These are phyloP conservation scores for Spea multiplicata DNA, from an alignment of 2,113 vertebrate genomes.

Conservation along the genomic window DNA sequence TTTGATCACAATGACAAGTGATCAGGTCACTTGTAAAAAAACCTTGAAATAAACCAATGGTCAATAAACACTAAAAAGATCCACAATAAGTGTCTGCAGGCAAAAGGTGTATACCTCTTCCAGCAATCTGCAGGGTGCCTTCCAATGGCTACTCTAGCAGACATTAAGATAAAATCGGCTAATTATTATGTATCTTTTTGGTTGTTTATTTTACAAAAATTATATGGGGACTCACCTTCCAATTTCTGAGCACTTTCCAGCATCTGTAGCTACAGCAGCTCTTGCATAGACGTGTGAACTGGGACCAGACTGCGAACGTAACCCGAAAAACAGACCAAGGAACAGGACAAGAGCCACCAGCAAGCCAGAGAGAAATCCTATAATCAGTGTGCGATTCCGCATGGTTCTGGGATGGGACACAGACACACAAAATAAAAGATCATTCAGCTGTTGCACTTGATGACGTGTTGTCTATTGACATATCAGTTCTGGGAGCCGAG, in stretches of 20 bases:
- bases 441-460: too few species aligned
- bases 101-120: too few species aligned
- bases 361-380: constrained; percentile 52
- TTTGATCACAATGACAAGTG: too few species aligned
- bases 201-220: background rate
- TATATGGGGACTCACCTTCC: constrained; percentile 72
- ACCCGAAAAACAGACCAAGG: constrained; percentile 73
- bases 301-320: constrained; percentile 32
- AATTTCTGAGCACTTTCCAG: constrained; percentile 78
- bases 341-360: constrained; percentile 65
- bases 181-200: too few species aligned
- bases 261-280: constrained; percentile 85
- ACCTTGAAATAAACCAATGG: too few species aligned
- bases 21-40: too few species aligned
- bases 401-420: constrained; percentile 62
- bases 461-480: too few species aligned
- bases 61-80: too few species aligned
- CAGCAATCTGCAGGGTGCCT: too few species aligned
- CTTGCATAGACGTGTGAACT: constrained; percentile 54
- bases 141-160: too few species aligned
- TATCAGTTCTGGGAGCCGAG: background rate
- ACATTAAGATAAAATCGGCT: too few species aligned
- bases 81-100: too few species aligned
- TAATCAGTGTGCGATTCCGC: constrained; percentile 59
- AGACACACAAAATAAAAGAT: background rate